Conservation (phyloP, 2,113 vertebrate genomes). For the Oenanthe oenanthe region DNA sequence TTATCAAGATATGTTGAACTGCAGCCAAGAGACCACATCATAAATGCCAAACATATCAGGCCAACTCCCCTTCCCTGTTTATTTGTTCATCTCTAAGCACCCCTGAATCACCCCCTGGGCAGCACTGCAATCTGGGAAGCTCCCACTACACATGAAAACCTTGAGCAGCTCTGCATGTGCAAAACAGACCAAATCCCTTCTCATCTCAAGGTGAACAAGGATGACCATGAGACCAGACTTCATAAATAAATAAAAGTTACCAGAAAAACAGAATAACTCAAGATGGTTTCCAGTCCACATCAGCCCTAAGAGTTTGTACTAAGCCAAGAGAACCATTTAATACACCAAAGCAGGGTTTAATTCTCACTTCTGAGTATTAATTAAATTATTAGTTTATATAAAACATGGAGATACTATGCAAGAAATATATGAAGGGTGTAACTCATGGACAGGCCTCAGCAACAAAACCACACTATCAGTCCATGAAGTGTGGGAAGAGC, state of each 20-base stretch:
- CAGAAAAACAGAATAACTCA: not conserved
- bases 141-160: not conserved
- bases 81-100: not conserved
- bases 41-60: not conserved
- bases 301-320: not conserved
- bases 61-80: not conserved
- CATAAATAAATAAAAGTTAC: not conserved
- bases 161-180: not conserved
- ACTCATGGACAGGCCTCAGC: not conserved
- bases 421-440: not conserved
- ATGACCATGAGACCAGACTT: not conserved
- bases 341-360: not conserved
- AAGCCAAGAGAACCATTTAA: not conserved
- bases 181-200: not conserved
- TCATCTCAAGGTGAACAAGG: not conserved
- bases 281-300: not conserved
- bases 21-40: not conserved
- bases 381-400: not conserved
- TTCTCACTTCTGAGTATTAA: not conserved
- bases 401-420: not conserved
- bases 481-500: not conserved
- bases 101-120: not conserved
- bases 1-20: not conserved
- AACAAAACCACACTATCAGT: not conserved
- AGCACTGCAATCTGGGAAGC: not conserved